Evolutionary conservation across 1,140 invertebrate species (phyloP).

Genomic region (Yoshiicerus persimilis): DNA sequence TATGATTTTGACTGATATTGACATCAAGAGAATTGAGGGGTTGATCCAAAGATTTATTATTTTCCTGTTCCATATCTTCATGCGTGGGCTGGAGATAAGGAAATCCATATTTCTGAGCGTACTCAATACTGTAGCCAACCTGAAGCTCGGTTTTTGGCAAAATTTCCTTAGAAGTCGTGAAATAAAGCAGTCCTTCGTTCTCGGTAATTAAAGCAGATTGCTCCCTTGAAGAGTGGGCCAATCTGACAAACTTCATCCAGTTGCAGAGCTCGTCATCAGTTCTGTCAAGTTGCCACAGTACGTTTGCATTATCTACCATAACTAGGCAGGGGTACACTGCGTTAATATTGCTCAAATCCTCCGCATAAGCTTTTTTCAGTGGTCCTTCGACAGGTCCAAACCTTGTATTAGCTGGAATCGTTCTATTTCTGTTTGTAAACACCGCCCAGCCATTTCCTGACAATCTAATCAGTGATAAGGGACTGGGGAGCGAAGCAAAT

Average conservation of each 20-base stretch:
- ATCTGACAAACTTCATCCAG: conserved; percentile 48
- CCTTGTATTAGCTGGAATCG: conserved; percentile 26
- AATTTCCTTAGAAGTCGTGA: conserved; percentile 46
- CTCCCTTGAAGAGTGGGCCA: conserved; percentile 29
- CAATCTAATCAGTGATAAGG: conserved; percentile 29
- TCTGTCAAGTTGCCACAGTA: conserved; percentile 43
- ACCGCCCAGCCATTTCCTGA: conserved; percentile 27
- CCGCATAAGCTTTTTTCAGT: conserved; percentile 30
- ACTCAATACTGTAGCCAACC: conserved; percentile 44
- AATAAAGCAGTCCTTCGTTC: conserved; percentile 41
- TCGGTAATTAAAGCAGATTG: conserved; percentile 43
- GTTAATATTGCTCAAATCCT: conserved; percentile 39
- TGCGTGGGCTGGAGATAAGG: conserved; percentile 19
- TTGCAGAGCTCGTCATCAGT: conserved; percentile 45
- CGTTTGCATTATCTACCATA: conserved; percentile 37
- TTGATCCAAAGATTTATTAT: not conserved
- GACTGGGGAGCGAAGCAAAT: conserved; percentile 39
- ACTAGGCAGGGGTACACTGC: conserved; percentile 44
- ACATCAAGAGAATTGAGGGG: not conserved
- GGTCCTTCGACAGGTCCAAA: conserved; percentile 48
- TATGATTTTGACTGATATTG: not conserved
- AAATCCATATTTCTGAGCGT: conserved; percentile 43
- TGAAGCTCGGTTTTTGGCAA: conserved; percentile 45
- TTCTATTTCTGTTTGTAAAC: conserved; percentile 39
- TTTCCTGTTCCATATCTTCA: not conserved